These are phyloP conservation scores for Synergus laeviventris DNA, from an alignment of 2,888 invertebrate genomes.

Conservation along the genomic window DNA sequence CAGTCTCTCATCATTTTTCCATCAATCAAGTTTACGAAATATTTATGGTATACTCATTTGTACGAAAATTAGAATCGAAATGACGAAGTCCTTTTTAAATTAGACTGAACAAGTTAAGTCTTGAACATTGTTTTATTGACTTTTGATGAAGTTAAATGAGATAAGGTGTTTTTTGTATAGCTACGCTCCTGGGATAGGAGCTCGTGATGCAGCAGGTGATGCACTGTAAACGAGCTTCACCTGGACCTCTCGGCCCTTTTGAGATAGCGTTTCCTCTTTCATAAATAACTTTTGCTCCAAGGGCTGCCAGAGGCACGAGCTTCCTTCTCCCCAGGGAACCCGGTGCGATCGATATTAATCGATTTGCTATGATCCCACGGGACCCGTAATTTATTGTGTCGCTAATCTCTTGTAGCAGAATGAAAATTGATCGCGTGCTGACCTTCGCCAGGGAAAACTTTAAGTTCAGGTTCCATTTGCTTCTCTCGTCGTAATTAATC, in stretches of 20 bases:
- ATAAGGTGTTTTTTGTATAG: background rate
- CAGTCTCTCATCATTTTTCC: too few relatives aligned
- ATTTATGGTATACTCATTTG: background rate
- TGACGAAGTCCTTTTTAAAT: background rate
- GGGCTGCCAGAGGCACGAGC: slow-evolving; percentile 22
- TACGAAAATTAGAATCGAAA: background rate
- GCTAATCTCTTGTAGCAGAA: slow-evolving; percentile 25
- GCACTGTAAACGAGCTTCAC: slow-evolving; percentile 58
- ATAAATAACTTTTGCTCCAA: slow-evolving; percentile 53
- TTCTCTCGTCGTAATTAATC: slow-evolving; percentile 4
- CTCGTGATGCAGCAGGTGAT: slow-evolving; percentile 65
- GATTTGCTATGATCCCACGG: slow-evolving; percentile 37
- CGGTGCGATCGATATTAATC: slow-evolving; percentile 41
- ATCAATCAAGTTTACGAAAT: too few relatives aligned
- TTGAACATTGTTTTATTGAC: background rate
- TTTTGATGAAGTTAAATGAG: background rate
- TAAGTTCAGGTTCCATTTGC: background rate
- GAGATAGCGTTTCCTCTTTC: slow-evolving; percentile 53
- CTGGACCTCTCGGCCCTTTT: slow-evolving; percentile 59
- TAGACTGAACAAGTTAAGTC: background rate
- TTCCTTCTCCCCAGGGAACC: slow-evolving; percentile 18
- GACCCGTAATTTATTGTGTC: slow-evolving; percentile 41
- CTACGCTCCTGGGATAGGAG: slow-evolving; percentile 13
- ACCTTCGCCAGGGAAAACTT: slow-evolving; percentile 18
- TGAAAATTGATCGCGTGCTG: slow-evolving; percentile 33